Conservation (phyloP, 2,888 invertebrate species). For the Pseudeuparius sepicola region DNA sequence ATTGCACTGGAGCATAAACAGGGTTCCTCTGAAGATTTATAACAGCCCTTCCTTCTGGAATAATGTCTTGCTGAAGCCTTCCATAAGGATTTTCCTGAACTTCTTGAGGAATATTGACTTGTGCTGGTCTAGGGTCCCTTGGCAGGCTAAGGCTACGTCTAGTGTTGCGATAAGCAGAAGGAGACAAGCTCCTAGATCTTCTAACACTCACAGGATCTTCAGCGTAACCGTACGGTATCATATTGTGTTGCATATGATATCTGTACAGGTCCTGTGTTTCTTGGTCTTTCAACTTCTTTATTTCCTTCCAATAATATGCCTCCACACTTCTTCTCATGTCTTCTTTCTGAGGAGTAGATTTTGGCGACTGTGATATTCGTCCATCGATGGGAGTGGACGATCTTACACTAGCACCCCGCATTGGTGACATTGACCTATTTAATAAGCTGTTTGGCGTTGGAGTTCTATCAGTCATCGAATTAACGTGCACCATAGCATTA, state of each 20-base stretch:
- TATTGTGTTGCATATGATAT: constrained; percentile 27
- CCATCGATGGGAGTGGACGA: constrained; percentile 24
- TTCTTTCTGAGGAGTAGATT: constrained; percentile 41
- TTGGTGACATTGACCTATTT: constrained; percentile 21
- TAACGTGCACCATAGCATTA: constrained; percentile 30
- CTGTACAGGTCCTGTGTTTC: constrained; percentile 46
- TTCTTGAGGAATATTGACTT: constrained; percentile 6
- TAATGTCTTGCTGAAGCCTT: constrained; percentile 14
- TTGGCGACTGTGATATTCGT: constrained; percentile 19
- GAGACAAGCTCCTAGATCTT: constrained; percentile 41
- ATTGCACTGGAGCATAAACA: constrained; percentile 13
- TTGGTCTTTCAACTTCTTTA: constrained; percentile 52
- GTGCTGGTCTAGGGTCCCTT: constrained; percentile 22
- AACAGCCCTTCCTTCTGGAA: constrained; percentile 26
- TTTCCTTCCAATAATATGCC: constrained; percentile 59
- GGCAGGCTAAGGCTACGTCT: constrained; percentile 40
- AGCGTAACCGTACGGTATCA: constrained; percentile 29
- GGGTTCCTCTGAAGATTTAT: too few species aligned
- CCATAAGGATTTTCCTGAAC: too few species aligned
- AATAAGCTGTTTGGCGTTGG: constrained; percentile 22
- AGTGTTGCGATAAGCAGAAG: constrained; percentile 35
- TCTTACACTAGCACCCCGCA: constrained; percentile 16
- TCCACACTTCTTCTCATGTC: constrained; percentile 51
- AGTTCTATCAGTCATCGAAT: constrained; percentile 23
- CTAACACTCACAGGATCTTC: constrained; percentile 33